A percentile compares a stretch with the other conserved stretches of the same genome.
Conservation (phyloP, 2,113 vertebrate genomes). For the Thryonomys swinderianus region DNA sequence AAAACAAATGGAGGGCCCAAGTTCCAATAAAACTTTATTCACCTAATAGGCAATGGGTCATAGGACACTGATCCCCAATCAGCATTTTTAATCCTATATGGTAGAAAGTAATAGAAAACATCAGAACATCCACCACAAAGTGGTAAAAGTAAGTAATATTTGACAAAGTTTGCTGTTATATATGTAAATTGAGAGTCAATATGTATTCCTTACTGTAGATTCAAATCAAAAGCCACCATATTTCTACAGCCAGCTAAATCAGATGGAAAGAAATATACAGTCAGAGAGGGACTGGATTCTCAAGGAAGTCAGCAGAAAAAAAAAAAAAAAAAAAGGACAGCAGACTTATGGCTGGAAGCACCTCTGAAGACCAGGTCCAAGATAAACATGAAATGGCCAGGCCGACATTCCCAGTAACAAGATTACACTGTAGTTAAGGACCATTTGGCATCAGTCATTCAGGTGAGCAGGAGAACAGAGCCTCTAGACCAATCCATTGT, state of each 20-base stretch:
- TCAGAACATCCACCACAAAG: neutral
- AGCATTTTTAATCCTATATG: neutral
- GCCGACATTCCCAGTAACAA: neutral
- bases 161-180: neutral
- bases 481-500: too few species aligned
- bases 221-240: neutral
- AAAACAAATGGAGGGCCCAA: neutral
- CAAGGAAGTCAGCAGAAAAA: neutral
- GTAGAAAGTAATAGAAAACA: neutral
- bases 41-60: neutral
- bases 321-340: neutral
- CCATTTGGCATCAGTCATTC: neutral
- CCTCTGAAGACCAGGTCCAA: neutral
- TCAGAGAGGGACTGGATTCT: neutral
- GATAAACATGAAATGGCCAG: neutral
- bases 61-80: neutral
- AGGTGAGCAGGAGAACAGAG: too few species aligned
- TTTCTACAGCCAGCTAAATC: neutral
- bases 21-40: slow-evolving; percentile 50
- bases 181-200: neutral
- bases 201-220: neutral
- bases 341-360: neutral
- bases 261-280: neutral
- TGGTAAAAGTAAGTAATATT: neutral
- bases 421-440: neutral